Base-by-base conservation (phyloP, 2,888 invertebrate species). In the Lithophane leautieri region DNA sequence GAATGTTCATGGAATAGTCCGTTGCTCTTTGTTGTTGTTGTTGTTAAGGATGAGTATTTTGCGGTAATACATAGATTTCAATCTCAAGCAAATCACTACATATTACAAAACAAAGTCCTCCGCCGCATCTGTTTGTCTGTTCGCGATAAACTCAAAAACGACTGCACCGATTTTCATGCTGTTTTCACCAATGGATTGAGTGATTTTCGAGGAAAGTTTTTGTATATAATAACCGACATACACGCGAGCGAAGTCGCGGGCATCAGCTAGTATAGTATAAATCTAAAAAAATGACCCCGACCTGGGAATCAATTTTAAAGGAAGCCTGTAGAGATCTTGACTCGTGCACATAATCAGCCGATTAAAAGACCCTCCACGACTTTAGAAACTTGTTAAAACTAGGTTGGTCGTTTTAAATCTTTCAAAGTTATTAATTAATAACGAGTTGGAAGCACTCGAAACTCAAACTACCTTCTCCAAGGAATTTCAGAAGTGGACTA, bases 391-490 rank as follows among this genome's bases (percentile, higher is more conserved):
- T 68, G 75, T 80, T 44, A 75, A 71, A 70, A 80, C 68, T 75
- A 75, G 11, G 22, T 68, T 60, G 40, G 62, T 73, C 77, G 75
- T 67, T 58, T 78, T 69, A 77, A 82, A 85, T 85, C 74, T 81
- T 80, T 78, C 58, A 61, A 81, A 81, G 81, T 79, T 85, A 75
- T 86, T 71, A 81, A 71, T 79, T 76, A 73, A 66, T 81, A 78
- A 76, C 70, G 58, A 73, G 71, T 58, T 71, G 67, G 44, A 34
- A 72, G 77, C 69, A 54, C 74, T 84, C 82, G 63, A 75, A 85
- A 71, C 72, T 81, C 71, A 47, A 76, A 81, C 78, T 76, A 71
- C 67, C 61, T 60, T 44, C 52, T 42, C 52, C 40, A 60, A 84
- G 63, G 56, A 78, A 70, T 78, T 84, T 76, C 74, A 61, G 68